phyloP scores from a whole-genome alignment of 2,113 vertebrate species.

The Pteruthius melanotis region DNA sequence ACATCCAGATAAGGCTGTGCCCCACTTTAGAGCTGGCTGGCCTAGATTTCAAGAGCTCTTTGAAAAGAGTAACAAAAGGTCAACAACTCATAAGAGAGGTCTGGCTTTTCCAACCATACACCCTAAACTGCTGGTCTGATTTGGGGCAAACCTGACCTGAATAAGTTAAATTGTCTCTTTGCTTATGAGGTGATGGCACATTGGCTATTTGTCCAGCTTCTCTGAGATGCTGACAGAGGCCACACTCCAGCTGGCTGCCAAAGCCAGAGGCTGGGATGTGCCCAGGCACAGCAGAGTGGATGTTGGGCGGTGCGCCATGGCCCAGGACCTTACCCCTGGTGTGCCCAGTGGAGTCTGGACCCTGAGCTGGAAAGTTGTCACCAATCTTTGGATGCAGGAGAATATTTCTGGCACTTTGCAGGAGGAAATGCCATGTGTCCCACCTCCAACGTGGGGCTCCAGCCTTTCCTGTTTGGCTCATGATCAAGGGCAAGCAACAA shows the following conservation, averaged over 20 bases:
- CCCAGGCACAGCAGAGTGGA: accelerated
- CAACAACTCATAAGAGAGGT: accelerated
- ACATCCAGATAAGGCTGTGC: background rate
- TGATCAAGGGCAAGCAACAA: background rate
- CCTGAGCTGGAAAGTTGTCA: background rate
- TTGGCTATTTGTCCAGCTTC: background rate
- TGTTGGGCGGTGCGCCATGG: accelerated
- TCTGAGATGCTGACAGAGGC: background rate
- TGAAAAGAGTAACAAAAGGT: background rate
- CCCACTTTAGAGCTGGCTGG: background rate
- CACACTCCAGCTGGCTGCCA: accelerated
- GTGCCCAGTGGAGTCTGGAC: background rate
- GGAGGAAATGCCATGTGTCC: background rate
- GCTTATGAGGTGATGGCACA: accelerated
- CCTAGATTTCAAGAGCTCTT: background rate
- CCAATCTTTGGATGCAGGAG: background rate
- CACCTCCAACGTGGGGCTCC: background rate
- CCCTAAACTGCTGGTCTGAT: background rate
- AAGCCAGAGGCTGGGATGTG: accelerated
- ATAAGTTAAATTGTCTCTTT: background rate
- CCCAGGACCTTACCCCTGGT: accelerated
- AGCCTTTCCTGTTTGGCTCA: slow-evolving; percentile 34
- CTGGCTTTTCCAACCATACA: background rate
- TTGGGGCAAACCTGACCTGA: background rate
- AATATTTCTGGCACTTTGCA: background rate